Evolutionary conservation across 2,888 invertebrate species (phyloP).

Genomic region (Nesidiocoris tenuis): DNA sequence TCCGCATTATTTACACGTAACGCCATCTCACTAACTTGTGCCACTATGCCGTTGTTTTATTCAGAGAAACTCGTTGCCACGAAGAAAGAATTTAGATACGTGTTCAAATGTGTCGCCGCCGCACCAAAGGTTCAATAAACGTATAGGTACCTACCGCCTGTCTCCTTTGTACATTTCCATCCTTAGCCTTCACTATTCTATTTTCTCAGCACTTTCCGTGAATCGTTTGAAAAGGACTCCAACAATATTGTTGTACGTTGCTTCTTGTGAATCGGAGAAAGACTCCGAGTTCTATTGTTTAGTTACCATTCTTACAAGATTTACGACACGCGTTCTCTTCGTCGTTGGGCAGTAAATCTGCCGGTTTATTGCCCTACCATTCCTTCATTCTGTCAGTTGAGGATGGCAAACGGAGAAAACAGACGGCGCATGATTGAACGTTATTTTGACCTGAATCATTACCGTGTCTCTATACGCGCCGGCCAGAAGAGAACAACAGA

Average conservation of each 20-base stretch:
- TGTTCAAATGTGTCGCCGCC: too few relatives aligned
- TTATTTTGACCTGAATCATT: neutral
- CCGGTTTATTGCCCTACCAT: conserved; percentile 19
- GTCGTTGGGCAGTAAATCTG: conserved; percentile 23
- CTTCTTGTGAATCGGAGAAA: neutral
- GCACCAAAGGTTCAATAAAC: neutral
- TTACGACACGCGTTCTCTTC: conserved; percentile 26
- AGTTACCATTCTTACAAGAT: conserved; percentile 1
- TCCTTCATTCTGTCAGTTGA: conserved; percentile 9
- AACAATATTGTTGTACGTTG: neutral
- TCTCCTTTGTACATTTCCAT: neutral
- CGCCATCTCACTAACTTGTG: too few relatives aligned
- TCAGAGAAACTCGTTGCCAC: too few relatives aligned
- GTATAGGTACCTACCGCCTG: neutral
- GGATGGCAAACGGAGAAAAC: conserved; percentile 13
- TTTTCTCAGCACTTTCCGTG: neutral
- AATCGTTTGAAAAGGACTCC: neutral
- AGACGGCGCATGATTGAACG: neutral
- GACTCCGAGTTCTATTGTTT: neutral
- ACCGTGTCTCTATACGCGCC: neutral
- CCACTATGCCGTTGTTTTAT: too few relatives aligned
- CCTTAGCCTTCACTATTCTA: neutral
- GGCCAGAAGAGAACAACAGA: too few relatives aligned
- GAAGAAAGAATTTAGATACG: too few relatives aligned
- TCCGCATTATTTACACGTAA: too few relatives aligned